Percentiles rank a stretch among this genome's conserved stretches.
These are phyloP conservation scores for Perca schrenkii DNA, from an alignment of 2,113 vertebrate species.

Conservation along the genomic window DNA sequence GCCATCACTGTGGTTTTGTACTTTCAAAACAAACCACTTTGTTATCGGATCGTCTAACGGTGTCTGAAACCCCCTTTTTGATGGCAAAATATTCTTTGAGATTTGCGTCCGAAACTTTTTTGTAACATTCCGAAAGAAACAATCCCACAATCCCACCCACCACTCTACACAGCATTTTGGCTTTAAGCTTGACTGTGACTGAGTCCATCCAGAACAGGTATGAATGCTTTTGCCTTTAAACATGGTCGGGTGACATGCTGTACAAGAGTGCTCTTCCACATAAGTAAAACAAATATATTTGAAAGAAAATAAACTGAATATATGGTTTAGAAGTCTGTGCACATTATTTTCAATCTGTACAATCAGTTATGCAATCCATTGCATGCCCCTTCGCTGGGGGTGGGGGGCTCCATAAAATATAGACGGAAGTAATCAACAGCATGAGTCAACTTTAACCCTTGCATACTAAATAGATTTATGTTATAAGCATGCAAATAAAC, in stretches of 20 bases:
- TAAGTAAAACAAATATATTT: neutral
- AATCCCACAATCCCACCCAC: neutral
- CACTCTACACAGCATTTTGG: neutral
- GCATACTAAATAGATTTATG: neutral
- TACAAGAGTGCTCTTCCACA: neutral
- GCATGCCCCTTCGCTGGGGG: neutral
- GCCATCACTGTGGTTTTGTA: neutral
- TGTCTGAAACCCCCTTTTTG: neutral
- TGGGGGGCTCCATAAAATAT: neutral
- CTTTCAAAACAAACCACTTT: neutral
- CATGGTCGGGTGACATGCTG: neutral
- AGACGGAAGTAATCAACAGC: neutral
- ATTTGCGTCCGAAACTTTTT: too few relatives aligned
- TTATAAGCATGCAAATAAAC: neutral
- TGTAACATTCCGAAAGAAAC: neutral
- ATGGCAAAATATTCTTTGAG: neutral
- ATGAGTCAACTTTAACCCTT: neutral
- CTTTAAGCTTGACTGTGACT: neutral
- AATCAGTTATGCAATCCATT: neutral
- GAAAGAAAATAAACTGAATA: neutral
- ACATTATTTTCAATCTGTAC: neutral
- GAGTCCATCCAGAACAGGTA: neutral
- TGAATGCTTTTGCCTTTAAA: neutral
- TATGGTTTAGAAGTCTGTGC: neutral
- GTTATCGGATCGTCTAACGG: neutral